Base-by-base conservation (phyloP, 1,140 invertebrate genomes). In the Neelides sp. region DNA sequence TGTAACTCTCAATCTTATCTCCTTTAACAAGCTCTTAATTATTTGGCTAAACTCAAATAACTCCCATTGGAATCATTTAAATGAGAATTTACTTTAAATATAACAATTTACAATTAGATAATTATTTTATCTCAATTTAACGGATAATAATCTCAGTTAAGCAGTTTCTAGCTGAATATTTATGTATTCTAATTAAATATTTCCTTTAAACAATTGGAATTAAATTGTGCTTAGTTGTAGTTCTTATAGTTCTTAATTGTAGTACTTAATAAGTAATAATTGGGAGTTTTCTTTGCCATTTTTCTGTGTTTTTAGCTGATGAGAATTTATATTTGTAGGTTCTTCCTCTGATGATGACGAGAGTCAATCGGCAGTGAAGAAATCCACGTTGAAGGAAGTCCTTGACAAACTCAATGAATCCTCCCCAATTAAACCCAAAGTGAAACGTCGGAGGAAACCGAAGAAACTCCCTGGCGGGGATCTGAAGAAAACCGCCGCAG, bases 201-300 rank as follows among this genome's bases (percentile, higher is more conserved):
- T 49, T 56, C 23, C 26, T 37, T 39, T 50, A n/a, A 15, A 19
- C 10, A 35, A 22, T 22, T 27, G 2, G 22, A 17, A 53, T 34
- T 48, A 4, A 20, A 26, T 28, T 7, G 19, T 15, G 35, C 23
- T 30, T 48, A 12, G 20, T 52, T 36, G 32, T 20, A 27, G 22
- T 32, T 19, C 22, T n/a, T n/a, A 30, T 27, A 27, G 30, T 37
- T 5, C 3, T 49, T 15, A 17, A 23, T 13, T 42, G 27, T 22
- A 10, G 3, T 36, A 19, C 15, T 23, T 32, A 7, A 23, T 13
- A 27, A 19, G 19, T 40, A 13, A 3, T 36, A 5, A 35, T 35
- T 47, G 35, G 44, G 15, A 26, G 7, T 45, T 34, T 39, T 20
- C 10, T 12, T 51, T 17, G n/a, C n/a, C n/a, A n/a, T n/a, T n/a